A percentile compares a stretch with the other conserved stretches of the same genome.
These are phyloP conservation scores for Cheirogaleus medius DNA, from an alignment of 2,113 vertebrate genomes.

Conservation along the genomic window DNA sequence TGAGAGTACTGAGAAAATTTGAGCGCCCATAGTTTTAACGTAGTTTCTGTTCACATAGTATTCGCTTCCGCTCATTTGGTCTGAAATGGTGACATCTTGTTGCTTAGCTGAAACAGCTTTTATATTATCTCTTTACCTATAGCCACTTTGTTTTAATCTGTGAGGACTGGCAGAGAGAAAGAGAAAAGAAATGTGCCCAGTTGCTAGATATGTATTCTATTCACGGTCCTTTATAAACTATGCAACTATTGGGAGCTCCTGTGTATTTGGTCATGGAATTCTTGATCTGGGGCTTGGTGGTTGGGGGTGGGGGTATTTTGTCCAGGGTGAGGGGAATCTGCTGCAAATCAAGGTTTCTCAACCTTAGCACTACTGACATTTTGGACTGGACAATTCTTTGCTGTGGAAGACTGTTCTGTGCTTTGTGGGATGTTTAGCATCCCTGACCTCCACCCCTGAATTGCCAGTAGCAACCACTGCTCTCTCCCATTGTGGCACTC, in stretches of 20 bases:
- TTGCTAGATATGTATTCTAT: neutral
- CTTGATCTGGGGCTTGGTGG: neutral
- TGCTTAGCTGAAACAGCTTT: neutral
- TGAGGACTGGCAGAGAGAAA: neutral
- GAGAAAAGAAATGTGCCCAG: neutral
- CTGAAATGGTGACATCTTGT: neutral
- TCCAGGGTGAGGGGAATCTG: neutral
- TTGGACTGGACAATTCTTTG: neutral
- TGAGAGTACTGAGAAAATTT: too few species aligned
- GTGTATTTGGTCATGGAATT: neutral
- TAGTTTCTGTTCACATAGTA: neutral
- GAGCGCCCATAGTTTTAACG: too few species aligned
- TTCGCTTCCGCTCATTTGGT: neutral
- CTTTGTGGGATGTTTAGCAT: too few species aligned
- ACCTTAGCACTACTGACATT: neutral
- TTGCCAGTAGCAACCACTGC: neutral
- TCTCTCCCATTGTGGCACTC: neutral
- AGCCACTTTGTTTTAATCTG: neutral
- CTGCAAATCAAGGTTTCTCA: neutral
- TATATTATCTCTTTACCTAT: neutral
- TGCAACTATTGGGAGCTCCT: neutral
- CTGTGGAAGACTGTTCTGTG: too few species aligned
- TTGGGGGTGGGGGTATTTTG: neutral
- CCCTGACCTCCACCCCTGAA: neutral
- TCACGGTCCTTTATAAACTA: too few species aligned